Conservation (phyloP, 2,888 invertebrate genomes). For the Leucophora obtusa region DNA sequence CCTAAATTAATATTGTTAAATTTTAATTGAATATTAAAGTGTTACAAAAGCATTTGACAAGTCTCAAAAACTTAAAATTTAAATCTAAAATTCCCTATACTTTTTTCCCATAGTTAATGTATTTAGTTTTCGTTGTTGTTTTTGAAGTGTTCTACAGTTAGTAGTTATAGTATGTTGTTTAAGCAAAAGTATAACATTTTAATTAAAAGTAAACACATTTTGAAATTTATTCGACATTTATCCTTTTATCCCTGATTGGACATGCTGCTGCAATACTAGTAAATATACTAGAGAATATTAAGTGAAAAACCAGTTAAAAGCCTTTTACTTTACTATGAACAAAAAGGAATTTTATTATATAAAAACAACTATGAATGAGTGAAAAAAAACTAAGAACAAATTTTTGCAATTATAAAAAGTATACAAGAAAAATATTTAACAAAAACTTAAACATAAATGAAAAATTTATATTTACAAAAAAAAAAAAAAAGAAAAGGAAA, state of each 20-base stretch:
- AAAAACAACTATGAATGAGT: constrained; percentile 12
- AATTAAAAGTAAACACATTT: constrained; percentile 64
- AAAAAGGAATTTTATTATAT: constrained; percentile 12
- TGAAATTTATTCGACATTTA: constrained; percentile 63
- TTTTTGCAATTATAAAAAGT: constrained; percentile 8
- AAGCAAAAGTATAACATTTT: constrained; percentile 59
- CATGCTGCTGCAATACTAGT: constrained; percentile 48
- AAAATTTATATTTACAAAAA: background rate
- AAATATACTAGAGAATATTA: constrained; percentile 28
- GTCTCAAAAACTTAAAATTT: too few relatives aligned
- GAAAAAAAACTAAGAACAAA: constrained; percentile 11
- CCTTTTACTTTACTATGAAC: constrained; percentile 11
- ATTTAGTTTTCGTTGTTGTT: background rate
- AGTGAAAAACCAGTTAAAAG: constrained; percentile 32
- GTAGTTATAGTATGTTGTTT: constrained; percentile 8
- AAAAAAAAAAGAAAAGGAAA: constrained; percentile 22
- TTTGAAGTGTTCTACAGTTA: background rate
- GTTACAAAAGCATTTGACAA: too few relatives aligned
- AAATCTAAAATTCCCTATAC: too few relatives aligned
- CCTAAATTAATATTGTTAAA: too few relatives aligned
- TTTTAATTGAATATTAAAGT: too few relatives aligned
- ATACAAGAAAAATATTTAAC: constrained; percentile 15
- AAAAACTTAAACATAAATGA: constrained; percentile 14
- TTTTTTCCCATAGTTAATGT: background rate
- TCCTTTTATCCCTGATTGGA: constrained; percentile 62